Base-by-base conservation (phyloP, 2,113 vertebrate species). In the Zosterops japonicus region DNA sequence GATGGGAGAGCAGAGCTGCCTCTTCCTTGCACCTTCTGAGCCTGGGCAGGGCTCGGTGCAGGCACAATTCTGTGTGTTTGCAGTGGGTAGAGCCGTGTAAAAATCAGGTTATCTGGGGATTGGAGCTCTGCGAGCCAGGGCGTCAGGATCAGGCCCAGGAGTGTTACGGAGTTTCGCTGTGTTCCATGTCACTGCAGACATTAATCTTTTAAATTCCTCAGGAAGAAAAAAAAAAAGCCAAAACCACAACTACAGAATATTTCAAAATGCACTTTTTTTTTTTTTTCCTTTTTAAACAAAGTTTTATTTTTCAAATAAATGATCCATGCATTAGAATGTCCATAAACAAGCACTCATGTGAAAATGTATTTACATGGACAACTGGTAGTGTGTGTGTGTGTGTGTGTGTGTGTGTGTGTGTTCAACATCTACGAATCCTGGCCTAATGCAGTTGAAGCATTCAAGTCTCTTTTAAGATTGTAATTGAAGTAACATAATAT, bases 401-500 rank as follows among this genome's bases (percentile, higher is more conserved):
- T 16, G 52, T 24, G 33, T 55, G 56, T n/a, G 56, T 28, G 63
- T 50, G 63, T n/a, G 50, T 35, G 57, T 55, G 50, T 76, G 67
- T 61, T 81, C 64, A 94, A 84, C 92, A 35, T 94, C 83, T 89
- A 89, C 12, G 5, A 94, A 84, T 80, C 47, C 41, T 81, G 78
- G 88, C 91, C 92, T 94, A 80, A 67, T 35, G 41, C 20, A 14
- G 35, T 84, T 82, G 44, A 57, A 92, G 70, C 87, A 91, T 88
- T 95, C 88, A 85, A 93, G 87, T 77, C 88, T 87, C 79, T 97
- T 96, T 96, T 67, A 95, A 96, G 96, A 96, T 81, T 87, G 84
- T 96, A 90, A 95, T 93, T 91, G 96, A 95, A 95, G 96, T 95
- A 87, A 95, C 86, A 80, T 91, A 97, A 97, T 97, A 95, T 74